These are phyloP conservation scores for Trachelipus rathkii DNA, from an alignment of 1,140 invertebrate genomes.

Conservation along the genomic window DNA sequence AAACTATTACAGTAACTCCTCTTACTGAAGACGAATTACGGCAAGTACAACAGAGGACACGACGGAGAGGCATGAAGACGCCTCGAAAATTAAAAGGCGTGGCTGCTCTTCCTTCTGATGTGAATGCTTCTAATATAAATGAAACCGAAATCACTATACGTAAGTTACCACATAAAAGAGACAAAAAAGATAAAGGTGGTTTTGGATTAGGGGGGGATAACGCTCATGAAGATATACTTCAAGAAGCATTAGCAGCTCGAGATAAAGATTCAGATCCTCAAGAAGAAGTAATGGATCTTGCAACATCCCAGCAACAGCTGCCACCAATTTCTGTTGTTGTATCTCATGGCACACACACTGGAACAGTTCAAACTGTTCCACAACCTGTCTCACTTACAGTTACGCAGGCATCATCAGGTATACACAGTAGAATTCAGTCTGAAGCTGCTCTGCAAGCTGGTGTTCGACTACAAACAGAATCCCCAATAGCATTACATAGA, in stretches of 20 bases:
- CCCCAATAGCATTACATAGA: constrained; percentile 34
- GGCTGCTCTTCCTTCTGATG: constrained; percentile 30
- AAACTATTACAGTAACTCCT: constrained; percentile 40
- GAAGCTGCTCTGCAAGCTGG: constrained; percentile 36
- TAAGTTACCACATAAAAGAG: constrained; percentile 37
- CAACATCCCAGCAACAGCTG: constrained; percentile 34
- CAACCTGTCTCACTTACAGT: constrained; percentile 38
- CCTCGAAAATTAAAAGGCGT: constrained; percentile 37
- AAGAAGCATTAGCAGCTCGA: constrained; percentile 38
- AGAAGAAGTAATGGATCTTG: constrained; percentile 40
- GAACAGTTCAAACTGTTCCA: constrained; percentile 21
- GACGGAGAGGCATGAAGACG: constrained; percentile 29
- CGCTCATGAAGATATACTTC: constrained; percentile 30
- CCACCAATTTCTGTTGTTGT: constrained; percentile 41
- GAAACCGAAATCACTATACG: constrained; percentile 41
- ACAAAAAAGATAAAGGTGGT: constrained; percentile 25
- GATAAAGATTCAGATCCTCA: constrained; percentile 34
- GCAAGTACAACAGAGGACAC: constrained; percentile 33
- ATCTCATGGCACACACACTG: constrained; percentile 31
- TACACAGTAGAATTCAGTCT: constrained; percentile 35
- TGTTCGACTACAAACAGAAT: constrained; percentile 37
- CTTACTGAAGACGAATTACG: constrained; percentile 39
- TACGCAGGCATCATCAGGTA: constrained; percentile 31
- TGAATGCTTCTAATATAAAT: constrained; percentile 38
- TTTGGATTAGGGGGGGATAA: constrained; percentile 6